These are phyloP conservation scores for Gastrophysa polygoni DNA, from an alignment of 2,888 invertebrate species.

Conservation along the genomic window DNA sequence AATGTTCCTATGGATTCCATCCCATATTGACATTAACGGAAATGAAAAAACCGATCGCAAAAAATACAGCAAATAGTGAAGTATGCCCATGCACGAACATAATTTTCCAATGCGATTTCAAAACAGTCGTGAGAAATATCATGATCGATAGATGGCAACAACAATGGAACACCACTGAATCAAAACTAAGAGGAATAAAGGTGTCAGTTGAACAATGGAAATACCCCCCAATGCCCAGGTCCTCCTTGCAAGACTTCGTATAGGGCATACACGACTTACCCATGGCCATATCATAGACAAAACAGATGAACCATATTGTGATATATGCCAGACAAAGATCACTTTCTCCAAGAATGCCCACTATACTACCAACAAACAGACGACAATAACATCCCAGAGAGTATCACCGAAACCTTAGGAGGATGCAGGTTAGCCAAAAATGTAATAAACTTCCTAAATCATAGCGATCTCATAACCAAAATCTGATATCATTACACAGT, in stretches of 20 bases:
- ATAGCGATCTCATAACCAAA: neutral
- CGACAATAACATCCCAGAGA: neutral
- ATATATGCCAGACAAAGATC: no score
- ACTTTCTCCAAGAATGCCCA: slow-evolving; percentile 7
- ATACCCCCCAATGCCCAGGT: neutral
- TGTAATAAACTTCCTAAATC: no score
- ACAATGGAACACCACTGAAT: no score
- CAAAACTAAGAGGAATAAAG: slow-evolving; percentile 7
- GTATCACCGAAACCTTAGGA: no score
- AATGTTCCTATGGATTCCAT: no score
- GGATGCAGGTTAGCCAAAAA: neutral
- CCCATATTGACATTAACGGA: no score
- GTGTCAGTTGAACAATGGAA: slow-evolving; percentile 1
- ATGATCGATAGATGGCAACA: no score
- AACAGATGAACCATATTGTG: no score
- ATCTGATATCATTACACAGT: neutral
- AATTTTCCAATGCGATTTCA: slow-evolving; percentile 5
- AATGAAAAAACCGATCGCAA: neutral
- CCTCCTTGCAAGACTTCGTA: no score
- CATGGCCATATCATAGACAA: no score
- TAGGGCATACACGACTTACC: no score
- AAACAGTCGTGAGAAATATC: no score
- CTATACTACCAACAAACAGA: neutral
- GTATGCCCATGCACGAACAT: neutral
- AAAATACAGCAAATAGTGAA: slow-evolving; percentile 2